These are phyloP conservation scores for Oikopleura albicans DNA, from an alignment of 23 tunicate genomes.

Conservation along the genomic window DNA sequence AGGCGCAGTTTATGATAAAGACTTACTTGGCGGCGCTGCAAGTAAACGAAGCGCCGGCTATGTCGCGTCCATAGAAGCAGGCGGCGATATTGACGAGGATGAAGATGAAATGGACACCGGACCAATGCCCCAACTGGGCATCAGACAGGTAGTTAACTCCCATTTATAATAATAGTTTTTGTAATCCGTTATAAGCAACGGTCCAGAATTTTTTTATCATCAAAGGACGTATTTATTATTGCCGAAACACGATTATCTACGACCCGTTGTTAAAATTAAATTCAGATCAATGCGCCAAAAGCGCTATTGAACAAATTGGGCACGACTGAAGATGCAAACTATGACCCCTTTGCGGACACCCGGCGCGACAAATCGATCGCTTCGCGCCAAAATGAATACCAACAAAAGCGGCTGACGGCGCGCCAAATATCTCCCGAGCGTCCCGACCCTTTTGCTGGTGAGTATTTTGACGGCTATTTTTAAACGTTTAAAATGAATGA, in stretches of 20 bases:
- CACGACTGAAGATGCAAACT: not conserved
- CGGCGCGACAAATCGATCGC: constrained; percentile 33
- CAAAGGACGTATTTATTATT: no score
- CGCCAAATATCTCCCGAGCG: constrained; percentile 66
- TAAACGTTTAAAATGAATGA: no score
- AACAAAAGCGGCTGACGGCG: constrained; percentile 38
- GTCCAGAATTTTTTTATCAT: no score
- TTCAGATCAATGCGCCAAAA: not conserved
- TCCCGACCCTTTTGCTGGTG: constrained; percentile 86
- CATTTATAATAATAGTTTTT: not conserved
- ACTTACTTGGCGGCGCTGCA: not conserved
- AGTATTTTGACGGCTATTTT: no score
- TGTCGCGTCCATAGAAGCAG: not conserved
- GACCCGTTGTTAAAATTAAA: no score
- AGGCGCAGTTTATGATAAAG: not conserved
- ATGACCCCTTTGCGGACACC: constrained; percentile 85
- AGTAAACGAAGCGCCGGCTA: not conserved
- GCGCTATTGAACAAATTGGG: not conserved
- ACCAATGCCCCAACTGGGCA: not conserved
- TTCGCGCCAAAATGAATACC: constrained; percentile 49
- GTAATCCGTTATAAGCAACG: not conserved
- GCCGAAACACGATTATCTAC: no score
- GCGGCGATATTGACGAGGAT: not conserved
- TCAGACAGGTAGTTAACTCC: not conserved
- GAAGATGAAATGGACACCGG: not conserved